Conservation (phyloP, 1,140 invertebrate genomes). For the Drosophila bifasciata region DNA sequence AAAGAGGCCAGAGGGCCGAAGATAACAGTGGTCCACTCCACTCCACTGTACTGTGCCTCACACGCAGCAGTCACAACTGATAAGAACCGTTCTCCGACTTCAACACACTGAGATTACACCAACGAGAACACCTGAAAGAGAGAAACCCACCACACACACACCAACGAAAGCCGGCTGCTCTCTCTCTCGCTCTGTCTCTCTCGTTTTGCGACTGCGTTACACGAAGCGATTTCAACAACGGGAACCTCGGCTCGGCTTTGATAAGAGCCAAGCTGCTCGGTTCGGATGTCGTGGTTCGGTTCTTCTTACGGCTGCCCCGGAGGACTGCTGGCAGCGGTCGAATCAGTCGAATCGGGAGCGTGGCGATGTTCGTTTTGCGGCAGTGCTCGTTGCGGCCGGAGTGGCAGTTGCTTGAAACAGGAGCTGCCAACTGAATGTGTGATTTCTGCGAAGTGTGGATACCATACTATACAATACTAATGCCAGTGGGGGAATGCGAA, state of each 20-base stretch:
- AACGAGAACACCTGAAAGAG: constrained; percentile 26
- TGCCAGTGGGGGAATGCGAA: constrained; percentile 28
- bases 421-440: constrained; percentile 50
- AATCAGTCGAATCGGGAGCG: constrained; percentile 83
- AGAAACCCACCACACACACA: constrained; percentile 56
- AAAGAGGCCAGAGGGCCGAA: constrained; percentile 8
- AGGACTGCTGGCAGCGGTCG: constrained; percentile 25
- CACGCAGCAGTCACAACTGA: constrained; percentile 48
- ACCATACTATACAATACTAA: constrained; percentile 10
- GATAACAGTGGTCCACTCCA: constrained; percentile 29
- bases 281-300: no score
- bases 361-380: constrained; percentile 76
- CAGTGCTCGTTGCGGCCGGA: constrained; percentile 52
- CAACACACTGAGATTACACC: constrained; percentile 54
- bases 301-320: constrained; percentile 25
- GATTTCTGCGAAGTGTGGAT: background rate
- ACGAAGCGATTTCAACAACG: background rate
- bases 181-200: background rate
- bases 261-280: constrained; percentile 51
- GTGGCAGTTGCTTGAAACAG: constrained; percentile 54
- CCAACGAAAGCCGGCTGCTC: constrained; percentile 68
- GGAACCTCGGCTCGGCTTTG: constrained; percentile 29
- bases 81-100: constrained; percentile 38
- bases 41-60: constrained; percentile 1
- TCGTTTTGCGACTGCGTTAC: constrained; percentile 43